These are phyloP conservation scores for Stegostoma tigrinum DNA, from an alignment of 2,113 vertebrate genomes.

Conservation along the genomic window DNA sequence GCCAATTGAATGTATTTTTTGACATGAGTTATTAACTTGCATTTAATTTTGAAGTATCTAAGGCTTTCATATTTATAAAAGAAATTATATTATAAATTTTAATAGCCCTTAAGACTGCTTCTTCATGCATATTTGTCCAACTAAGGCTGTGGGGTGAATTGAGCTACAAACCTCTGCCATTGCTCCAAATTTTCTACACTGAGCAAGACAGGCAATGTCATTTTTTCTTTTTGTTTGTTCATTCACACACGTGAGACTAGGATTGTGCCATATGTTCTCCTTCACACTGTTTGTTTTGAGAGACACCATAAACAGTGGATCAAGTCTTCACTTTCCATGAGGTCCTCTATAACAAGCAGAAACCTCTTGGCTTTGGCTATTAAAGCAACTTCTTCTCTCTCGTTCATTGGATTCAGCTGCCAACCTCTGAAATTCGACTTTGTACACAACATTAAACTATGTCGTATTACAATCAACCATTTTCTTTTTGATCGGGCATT, in stretches of 20 bases:
- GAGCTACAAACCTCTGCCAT: not conserved
- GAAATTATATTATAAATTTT: not conserved
- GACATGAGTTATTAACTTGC: not conserved
- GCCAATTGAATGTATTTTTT: not conserved
- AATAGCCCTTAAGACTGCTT: not conserved
- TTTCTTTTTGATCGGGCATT: not conserved
- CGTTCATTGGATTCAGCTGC: not conserved
- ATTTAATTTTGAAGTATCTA: not conserved
- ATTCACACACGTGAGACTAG: not conserved
- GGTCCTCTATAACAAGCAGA: not conserved
- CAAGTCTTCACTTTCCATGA: not conserved
- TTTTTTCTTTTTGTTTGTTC: not conserved
- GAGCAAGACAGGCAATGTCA: not conserved
- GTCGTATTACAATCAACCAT: not conserved
- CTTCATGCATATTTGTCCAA: not conserved
- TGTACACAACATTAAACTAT: not conserved
- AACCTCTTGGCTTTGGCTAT: not conserved
- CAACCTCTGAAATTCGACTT: not conserved
- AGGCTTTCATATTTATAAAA: not conserved
- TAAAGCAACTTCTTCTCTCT: not conserved
- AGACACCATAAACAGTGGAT: not conserved
- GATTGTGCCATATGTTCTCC: not conserved
- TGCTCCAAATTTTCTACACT: not conserved
- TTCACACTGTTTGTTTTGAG: not conserved
- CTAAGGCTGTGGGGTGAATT: not conserved